Evolutionary conservation across 2,797 vertebrate genomes (phyloP), one percentile per base, ranked within the genome.

Genomic region (Thamnophis elegans): DNA sequence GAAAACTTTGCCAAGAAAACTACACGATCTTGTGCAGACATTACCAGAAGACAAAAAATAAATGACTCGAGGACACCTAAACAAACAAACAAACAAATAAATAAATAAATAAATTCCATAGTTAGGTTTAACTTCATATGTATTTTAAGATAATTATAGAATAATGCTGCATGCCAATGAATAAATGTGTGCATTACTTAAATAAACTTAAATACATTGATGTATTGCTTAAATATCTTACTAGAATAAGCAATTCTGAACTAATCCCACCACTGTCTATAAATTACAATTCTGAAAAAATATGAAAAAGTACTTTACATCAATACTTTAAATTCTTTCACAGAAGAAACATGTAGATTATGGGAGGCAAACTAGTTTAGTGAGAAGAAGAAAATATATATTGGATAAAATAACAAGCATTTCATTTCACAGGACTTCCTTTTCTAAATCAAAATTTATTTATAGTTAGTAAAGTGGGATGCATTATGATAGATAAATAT

Each of bases 261-360:
- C 65, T 88, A 68, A 32, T 16, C 90, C 90, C 22, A 0, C 68
- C 88, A 54, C 28, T 95, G 94, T 95, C 94, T 94, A 95, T 85
- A 94, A 95, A 95, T 95, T 91, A 96, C 93, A 95, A 94, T 94
- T 91, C 85, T 94, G 91, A 95, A 97, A 96, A 93, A 55, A 91
- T 94, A 94, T 92, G 92, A 94, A 96, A 96, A 93, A 13, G 86
- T 96, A 95, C 95, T 94, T 92, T 85, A 53, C 94, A 96, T 97
- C 95, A 97, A 97, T 97, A 97, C 96, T 97, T 97, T 97, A 97
- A 97, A 97, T 96, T 94, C 96, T 96, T 95, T 97, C 97, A 97
- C 94, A 96, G 91, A 92, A 96, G 94, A 95, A 95, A 93, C 91
- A 95, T 93, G 95, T 90, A 91, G 86, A 95, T 97, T 96, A 94